phyloP scores from a whole-genome alignment of 2,888 invertebrate species.

The Anarsia innoxiella region DNA sequence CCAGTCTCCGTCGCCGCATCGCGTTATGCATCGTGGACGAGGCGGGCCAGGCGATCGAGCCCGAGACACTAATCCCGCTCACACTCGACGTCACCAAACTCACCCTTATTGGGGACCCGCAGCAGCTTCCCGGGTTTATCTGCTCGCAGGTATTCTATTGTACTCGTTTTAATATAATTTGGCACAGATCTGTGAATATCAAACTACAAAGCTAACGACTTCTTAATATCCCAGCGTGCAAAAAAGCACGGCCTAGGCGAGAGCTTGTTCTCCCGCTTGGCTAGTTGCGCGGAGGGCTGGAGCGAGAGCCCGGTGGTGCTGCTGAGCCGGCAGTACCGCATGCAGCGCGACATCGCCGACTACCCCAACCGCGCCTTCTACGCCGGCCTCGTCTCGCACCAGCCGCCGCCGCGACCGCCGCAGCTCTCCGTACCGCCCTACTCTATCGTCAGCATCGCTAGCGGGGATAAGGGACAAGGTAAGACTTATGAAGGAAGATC shows the following conservation, averaged over 20 bases:
- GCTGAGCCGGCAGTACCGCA: constrained; percentile 85
- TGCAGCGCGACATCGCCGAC: constrained; percentile 86
- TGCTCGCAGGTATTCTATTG: constrained; percentile 80
- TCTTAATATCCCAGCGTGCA: constrained; percentile 72
- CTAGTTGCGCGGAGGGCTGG: constrained; percentile 69
- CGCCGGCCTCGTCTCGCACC: constrained; percentile 60
- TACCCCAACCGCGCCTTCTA: constrained; percentile 88
- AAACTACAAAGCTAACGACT: too few species aligned
- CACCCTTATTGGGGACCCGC: constrained; percentile 90
- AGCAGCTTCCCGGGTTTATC: constrained; percentile 88
- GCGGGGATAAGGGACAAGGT: constrained; percentile 60
- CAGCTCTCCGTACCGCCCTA: constrained; percentile 44
- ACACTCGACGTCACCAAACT: constrained; percentile 83
- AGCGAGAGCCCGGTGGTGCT: constrained; percentile 52
- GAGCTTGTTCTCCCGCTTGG: constrained; percentile 86
- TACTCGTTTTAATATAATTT: too few species aligned
- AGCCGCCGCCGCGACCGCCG: constrained; percentile 25
- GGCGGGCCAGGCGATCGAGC: constrained; percentile 90
- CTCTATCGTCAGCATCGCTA: constrained; percentile 42
- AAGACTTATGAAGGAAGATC: constrained; percentile 8
- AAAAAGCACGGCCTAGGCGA: constrained; percentile 80
- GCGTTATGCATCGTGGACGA: constrained; percentile 89
- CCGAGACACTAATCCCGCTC: constrained; percentile 87
- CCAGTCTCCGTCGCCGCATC: constrained; percentile 53
- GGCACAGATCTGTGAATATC: too few species aligned